Evolutionary conservation across 2,888 invertebrate species (phyloP).

Genomic region (Parnassius glacialis): DNA sequence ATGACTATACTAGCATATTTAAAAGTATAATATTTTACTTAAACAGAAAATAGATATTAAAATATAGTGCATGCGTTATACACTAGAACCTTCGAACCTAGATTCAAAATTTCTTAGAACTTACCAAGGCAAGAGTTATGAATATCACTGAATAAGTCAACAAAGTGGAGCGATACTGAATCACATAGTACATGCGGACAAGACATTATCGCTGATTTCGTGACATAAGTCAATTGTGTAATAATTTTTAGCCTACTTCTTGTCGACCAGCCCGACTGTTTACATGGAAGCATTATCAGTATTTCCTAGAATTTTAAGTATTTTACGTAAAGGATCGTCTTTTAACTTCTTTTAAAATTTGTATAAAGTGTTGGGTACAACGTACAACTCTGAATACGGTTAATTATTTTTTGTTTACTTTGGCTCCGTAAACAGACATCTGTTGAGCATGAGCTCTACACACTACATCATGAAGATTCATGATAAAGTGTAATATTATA

Average conservation of each 20-base stretch:
- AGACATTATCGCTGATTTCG: conserved; percentile 23
- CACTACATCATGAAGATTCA: too few species aligned
- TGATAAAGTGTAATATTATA: too few species aligned
- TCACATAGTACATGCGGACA: conserved; percentile 40
- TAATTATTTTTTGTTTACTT: too few species aligned
- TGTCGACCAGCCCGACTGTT: conserved; percentile 1
- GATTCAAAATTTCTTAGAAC: conserved; percentile 48
- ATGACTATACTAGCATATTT: neutral
- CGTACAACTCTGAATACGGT: neutral
- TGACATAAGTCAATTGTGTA: conserved; percentile 23
- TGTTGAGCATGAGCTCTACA: too few species aligned
- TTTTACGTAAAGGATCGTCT: neutral
- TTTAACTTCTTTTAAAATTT: too few species aligned
- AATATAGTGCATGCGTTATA: too few species aligned
- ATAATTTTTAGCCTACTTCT: conserved; percentile 11
- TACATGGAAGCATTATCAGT: conserved; percentile 9
- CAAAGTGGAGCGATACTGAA: conserved; percentile 51
- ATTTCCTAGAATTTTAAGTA: conserved; percentile 11
- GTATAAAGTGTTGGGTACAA: too few species aligned
- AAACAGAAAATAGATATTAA: too few species aligned
- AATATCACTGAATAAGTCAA: conserved; percentile 60
- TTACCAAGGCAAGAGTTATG: conserved; percentile 48
- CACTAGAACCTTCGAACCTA: conserved; percentile 29
- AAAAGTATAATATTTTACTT: neutral
- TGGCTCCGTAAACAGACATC: too few species aligned